Evolutionary conservation across 2,888 invertebrate genomes (phyloP), one percentile per base, ranked within the genome.

Genomic region (Hesperia comma): DNA sequence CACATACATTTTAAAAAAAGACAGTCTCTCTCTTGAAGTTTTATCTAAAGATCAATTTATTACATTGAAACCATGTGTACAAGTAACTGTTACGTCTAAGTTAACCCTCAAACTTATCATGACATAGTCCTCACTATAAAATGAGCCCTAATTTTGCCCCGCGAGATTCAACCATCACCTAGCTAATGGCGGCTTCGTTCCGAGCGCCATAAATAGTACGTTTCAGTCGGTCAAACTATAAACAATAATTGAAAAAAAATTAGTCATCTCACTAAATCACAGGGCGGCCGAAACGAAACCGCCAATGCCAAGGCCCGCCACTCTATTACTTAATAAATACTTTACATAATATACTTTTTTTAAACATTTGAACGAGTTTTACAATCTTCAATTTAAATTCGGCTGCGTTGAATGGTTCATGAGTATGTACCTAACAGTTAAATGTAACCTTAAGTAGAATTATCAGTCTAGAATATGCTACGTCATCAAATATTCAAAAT

Each of bases 141-240:
- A 37, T 10, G 10, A 37, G 10, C 37, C 37, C 8, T 46, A 6
- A 46, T 5, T 46, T 46, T 8, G 14, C 4, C 14, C 15, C 15
- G 14, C 17, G 43, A 37, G 37, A 37, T 10, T 37, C 17, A 6
- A 46, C 6, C n/a, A 46, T 46, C 43, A 46, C 43, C 7, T 2
- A 2, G 17, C 37, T 10, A 12, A 10, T 78, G 76, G 84, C 83
- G 73, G 77, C 82, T 82, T 79, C 79, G 82, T 83, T 83, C 85
- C 81, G 82, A 81, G 80, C 83, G 61, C 72, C 68, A 69, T 32
- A 58, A 57, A 51, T 32, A 64, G 33, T 63, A 72, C 77, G 77
- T 73, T 74, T 88, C 88, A 88, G 89, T 89, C 89, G 67, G 55
- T 70, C 70, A 68, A 84, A 83, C 85, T 87, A 85, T 86, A 83